Base-by-base conservation (phyloP, 2,797 vertebrate species). In the Manis crassicaudata region DNA sequence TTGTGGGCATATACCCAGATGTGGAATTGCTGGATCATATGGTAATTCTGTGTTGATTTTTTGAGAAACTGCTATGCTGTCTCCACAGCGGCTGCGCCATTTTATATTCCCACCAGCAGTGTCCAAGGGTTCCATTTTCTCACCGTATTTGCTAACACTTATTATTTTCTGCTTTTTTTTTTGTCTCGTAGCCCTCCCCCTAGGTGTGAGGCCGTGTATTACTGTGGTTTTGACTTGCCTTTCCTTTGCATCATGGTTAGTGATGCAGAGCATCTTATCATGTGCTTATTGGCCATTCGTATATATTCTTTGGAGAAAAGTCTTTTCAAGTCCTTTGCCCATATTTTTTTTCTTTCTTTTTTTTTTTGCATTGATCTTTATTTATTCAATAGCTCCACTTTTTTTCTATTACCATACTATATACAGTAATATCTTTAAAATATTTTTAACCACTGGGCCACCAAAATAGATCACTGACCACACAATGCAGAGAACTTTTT, bases 91-190 rank as follows among this genome's bases (percentile, higher is more conserved):
- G 43, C 43, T 4, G 18, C 2, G 0, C 58, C 43, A 0, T 20
- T 20, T 32, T 7, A 20, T 1, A 0, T 2, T 52, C 85, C 40
- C 17, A 21, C 32, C 17, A 3, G 7, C 0, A 2, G 21, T 2
- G 32, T 32, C 9, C 43, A 35, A 21, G 58, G 17, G 0, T 23
- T 56, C 58, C 5, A 0, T 52, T 52, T 54, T 23, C 7, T 52
- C n/a, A 27, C 9, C 46, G 0, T 65, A n/a, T 14, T 54, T 1
- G 0, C 46, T 12, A 10, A 5, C 25, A 3, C 73, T 16, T 43
- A 3, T 23, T 37, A 6, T 16, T 10, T 17, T 21, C 12, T 76
- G 16, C 10, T 40, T 40, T 20, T 16, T 10, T 16, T 29, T 88
- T 37, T 37, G 11, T 21, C 17, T 46, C 23, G 35, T 20, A 27